Conservation (phyloP, 2,888 invertebrate species). For the Pelosia muscerda region DNA sequence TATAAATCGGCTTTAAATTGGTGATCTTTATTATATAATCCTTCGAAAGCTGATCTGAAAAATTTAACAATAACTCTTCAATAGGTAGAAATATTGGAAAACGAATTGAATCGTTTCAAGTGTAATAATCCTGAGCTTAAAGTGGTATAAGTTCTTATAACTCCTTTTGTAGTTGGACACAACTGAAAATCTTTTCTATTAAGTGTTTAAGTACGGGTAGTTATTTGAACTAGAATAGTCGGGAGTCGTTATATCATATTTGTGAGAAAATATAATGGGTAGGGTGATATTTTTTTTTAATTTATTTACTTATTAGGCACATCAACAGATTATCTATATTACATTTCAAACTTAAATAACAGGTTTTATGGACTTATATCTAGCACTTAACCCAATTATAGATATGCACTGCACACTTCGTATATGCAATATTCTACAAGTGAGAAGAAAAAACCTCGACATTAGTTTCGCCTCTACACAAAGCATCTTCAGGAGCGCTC, state of each 20-base stretch:
- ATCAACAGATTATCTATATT: no score
- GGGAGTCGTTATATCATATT: not conserved
- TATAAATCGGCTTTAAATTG: not conserved
- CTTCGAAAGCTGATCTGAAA: slow-evolving; percentile 24
- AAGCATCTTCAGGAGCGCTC: no score
- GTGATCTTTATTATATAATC: slow-evolving; percentile 17
- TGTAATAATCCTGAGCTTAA: slow-evolving; percentile 56
- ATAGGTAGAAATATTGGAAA: slow-evolving; percentile 51
- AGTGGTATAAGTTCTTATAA: slow-evolving; percentile 30
- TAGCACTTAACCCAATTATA: no score
- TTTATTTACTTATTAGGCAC: no score
- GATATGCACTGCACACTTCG: no score
- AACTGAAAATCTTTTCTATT: slow-evolving; percentile 23
- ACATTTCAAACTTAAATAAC: no score
- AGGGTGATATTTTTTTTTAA: no score
- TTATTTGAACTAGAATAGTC: not conserved
- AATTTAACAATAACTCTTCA: slow-evolving; percentile 45
- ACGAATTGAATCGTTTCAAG: slow-evolving; percentile 46
- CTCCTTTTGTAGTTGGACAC: slow-evolving; percentile 17
- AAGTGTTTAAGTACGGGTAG: slow-evolving; percentile 2
- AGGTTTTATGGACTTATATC: no score
- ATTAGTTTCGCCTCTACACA: no score
- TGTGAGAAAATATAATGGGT: no score
- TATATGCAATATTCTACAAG: no score
- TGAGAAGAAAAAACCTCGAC: no score